phyloP scores from a whole-genome alignment of 2,888 invertebrate genomes.

The Maniola hyperantus region DNA sequence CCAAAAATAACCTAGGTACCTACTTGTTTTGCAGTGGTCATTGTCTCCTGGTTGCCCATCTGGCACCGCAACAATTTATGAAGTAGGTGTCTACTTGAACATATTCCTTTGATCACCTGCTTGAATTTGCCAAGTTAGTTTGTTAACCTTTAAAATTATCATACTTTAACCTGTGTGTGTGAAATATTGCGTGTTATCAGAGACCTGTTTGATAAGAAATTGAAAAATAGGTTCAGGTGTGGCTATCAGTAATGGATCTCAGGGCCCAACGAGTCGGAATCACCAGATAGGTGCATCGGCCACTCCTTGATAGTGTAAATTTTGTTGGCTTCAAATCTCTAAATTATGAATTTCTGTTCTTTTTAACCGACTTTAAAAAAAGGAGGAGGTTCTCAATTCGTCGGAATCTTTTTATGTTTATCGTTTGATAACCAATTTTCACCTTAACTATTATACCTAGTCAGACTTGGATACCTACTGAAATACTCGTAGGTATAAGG shows the following conservation, averaged over 20 bases:
- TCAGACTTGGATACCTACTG: too few species aligned
- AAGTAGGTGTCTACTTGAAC: not conserved
- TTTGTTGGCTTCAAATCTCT: not conserved
- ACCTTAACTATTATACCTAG: too few species aligned
- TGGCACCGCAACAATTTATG: too few species aligned
- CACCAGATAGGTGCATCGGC: not conserved
- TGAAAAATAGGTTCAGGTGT: constrained; percentile 71
- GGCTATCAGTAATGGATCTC: constrained; percentile 57
- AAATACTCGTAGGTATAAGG: too few species aligned
- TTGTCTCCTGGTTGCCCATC: too few species aligned
- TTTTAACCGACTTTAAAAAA: too few species aligned
- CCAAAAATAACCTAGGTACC: too few species aligned
- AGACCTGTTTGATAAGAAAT: constrained; percentile 53
- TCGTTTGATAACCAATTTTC: too few species aligned
- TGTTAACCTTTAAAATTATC: constrained; percentile 29
- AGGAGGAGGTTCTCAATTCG: too few species aligned
- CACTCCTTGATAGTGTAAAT: not conserved
- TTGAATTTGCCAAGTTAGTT: constrained; percentile 12
- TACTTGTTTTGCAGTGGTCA: too few species aligned
- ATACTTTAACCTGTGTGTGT: constrained; percentile 44
- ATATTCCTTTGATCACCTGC: not conserved
- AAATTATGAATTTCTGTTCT: too few species aligned
- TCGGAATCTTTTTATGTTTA: too few species aligned
- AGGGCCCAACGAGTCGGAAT: not conserved
- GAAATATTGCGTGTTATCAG: constrained; percentile 52